phyloP scores from a whole-genome alignment of 2,113 vertebrate species.

The Callipepla californica region DNA sequence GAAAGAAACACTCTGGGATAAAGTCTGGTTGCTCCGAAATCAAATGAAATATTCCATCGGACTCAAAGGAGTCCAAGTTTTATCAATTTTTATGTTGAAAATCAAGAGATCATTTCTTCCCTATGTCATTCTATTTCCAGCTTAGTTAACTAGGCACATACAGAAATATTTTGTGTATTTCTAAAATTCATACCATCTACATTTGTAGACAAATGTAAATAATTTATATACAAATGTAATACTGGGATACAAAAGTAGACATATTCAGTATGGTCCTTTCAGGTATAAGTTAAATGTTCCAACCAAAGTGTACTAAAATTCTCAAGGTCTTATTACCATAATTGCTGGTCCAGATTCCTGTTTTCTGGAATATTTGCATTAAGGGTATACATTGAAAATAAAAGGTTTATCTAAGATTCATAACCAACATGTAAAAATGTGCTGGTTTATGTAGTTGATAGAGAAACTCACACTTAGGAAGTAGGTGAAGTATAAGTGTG shows the following conservation, averaged over 20 bases:
- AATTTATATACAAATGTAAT: not conserved
- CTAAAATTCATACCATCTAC: not conserved
- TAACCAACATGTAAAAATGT: not conserved
- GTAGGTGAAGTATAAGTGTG: not conserved
- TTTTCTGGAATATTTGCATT: not conserved
- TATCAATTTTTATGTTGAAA: not conserved
- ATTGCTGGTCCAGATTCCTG: not conserved
- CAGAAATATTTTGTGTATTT: not conserved
- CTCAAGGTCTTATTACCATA: not conserved
- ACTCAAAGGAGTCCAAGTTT: not conserved
- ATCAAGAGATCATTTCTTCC: not conserved
- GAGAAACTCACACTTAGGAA: not conserved
- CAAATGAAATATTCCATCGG: not conserved
- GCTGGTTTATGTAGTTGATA: not conserved
- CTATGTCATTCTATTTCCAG: not conserved
- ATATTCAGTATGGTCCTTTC: not conserved
- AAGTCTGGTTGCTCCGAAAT: not conserved
- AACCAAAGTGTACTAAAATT: not conserved
- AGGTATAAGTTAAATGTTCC: not conserved
- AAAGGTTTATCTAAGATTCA: not conserved
- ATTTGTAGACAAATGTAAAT: not conserved
- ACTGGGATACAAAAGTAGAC: fast-evolving
- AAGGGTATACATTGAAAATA: not conserved
- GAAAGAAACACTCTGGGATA: not conserved
- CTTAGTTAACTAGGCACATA: not conserved